Evolutionary conservation across 2,113 vertebrate species (phyloP), one percentile per base, ranked within the genome.

Genomic region (Cinclus mexicanus): DNA sequence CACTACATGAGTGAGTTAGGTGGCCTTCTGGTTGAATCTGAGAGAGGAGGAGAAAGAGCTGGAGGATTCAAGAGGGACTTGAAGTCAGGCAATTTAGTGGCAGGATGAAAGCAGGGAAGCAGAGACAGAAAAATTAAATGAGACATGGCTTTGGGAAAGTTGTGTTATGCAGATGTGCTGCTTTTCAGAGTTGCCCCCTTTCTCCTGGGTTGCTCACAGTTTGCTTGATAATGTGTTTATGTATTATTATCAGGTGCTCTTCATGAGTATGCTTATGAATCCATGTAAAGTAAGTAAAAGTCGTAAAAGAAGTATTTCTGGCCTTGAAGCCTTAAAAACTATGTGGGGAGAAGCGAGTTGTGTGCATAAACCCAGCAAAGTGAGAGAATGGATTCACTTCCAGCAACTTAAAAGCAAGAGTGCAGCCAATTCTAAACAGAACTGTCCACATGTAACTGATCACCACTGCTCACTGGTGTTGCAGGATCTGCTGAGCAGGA

Each of bases 221-320:
- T 83, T 74, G 31, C 75, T 59, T 11, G 71, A 26, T 61, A 70
- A 65, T 28, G 9, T 60, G 44, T 92, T 87, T 83, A 70, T 67
- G 11, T 61, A 50, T 79, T 88, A n/a, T 33, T 91, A 81, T 85
- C 26, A 28, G 55, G 67, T 80, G 42, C 41, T 37, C 42, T 83
- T 83, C 37, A 61, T 37, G 49, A 83, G 26, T 52, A 44, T 63
- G 59, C 50, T 22, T 85, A 56, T 47, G 71, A 91, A 83, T 80
- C 75, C n/a, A 83, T 81, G 59, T 59, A 88, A 70, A 95, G 76
- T 67, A 82, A 89, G 26, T 89, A 77, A 61, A 85, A 83, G 78
- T 79, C 35, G 59, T 88, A 55, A 85, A 95, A 93, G 33, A 94
- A 83, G 29, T 46, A 46, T 41, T 59, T 91, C 31, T 70, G 92